Percentiles rank a stretch among this genome's conserved stretches.
These are phyloP conservation scores for Pseudoips prasinana DNA, from an alignment of 2,888 invertebrate species.

Conservation along the genomic window DNA sequence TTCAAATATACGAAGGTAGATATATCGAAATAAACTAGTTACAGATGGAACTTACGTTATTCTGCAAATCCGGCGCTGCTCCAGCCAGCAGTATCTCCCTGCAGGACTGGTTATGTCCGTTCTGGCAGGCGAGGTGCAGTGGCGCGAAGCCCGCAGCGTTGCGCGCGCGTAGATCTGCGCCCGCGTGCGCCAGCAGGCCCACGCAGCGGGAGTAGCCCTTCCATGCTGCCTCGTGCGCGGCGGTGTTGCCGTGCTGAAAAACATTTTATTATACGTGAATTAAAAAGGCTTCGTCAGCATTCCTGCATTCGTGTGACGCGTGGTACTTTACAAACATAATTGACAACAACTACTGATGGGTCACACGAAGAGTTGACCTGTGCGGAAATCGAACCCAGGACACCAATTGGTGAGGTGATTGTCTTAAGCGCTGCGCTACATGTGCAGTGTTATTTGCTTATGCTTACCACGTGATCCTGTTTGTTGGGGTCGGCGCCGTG, in stretches of 20 bases:
- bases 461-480: constrained; percentile 88
- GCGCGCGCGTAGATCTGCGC: constrained; percentile 83
- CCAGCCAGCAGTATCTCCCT: constrained; percentile 93
- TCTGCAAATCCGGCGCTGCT: constrained; percentile 93
- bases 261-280: background rate
- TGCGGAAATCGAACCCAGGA: no score
- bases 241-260: constrained; percentile 93
- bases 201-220: constrained; percentile 95
- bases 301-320: no score
- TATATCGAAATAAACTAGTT: no score
- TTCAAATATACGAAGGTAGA: no score
- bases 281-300: no score
- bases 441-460: no score
- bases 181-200: constrained; percentile 85
- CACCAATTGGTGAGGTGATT: no score
- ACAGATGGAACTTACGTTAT: constrained; percentile 85
- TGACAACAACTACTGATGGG: no score
- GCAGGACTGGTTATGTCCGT: constrained; percentile 97
- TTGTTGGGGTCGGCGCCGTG: constrained; percentile 94
- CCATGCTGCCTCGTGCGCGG: constrained; percentile 97
- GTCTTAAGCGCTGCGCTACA: no score
- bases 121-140: constrained; percentile 97
- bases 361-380: no score
- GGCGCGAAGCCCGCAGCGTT: constrained; percentile 95
- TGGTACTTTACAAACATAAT: no score